Percentiles rank a stretch among this genome's conserved stretches.
These are phyloP conservation scores for Acromyrmex echinatior DNA, from an alignment of 1,140 invertebrate genomes.

Conservation along the genomic window DNA sequence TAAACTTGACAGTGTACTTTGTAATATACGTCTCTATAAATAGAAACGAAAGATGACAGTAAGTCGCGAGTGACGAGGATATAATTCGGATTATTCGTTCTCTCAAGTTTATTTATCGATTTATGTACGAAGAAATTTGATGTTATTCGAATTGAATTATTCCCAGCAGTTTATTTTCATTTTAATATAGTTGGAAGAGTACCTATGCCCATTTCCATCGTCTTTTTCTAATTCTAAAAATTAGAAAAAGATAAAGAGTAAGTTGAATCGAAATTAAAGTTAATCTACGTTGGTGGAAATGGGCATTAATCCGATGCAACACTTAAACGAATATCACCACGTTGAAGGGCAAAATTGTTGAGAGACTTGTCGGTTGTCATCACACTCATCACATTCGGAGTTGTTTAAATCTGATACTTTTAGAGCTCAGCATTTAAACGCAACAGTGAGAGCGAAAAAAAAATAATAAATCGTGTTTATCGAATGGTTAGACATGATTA, in stretches of 20 bases:
- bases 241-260: too few species aligned
- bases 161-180: neutral
- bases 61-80: neutral
- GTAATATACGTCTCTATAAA: neutral
- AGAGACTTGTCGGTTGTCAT: neutral
- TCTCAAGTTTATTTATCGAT: neutral
- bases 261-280: too few species aligned
- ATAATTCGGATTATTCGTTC: slow-evolving; percentile 2
- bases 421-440: neutral
- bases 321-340: neutral
- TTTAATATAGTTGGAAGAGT: neutral
- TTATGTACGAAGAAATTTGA: neutral
- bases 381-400: neutral
- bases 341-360: neutral
- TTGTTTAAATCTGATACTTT: slow-evolving; percentile 24
- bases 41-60: neutral
- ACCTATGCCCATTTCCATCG: neutral
- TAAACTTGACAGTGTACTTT: slow-evolving; percentile 8
- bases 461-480: slow-evolving; percentile 56
- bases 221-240: too few species aligned
- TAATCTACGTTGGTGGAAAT: too few species aligned
- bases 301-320: neutral
- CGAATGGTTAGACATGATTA: neutral
- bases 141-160: neutral
- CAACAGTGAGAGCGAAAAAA: neutral